A percentile compares a stretch with the other conserved stretches of the same genome.
These are phyloP conservation scores for Leptestheria dahalacensis DNA, from an alignment of 1,140 invertebrate species.

Conservation along the genomic window DNA sequence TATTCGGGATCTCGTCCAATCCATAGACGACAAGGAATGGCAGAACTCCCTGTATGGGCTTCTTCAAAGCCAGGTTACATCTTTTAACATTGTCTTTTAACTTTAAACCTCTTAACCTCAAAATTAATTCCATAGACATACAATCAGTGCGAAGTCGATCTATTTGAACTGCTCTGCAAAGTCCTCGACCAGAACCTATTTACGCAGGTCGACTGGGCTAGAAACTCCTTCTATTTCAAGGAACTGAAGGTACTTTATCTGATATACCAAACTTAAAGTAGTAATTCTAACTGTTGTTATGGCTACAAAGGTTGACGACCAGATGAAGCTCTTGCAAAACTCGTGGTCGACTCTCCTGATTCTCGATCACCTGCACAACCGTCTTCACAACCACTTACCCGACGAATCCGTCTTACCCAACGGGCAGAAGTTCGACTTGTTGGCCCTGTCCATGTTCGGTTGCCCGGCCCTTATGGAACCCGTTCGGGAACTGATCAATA, in stretches of 20 bases:
- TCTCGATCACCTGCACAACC: slow-evolving; percentile 87
- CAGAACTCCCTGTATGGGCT: slow-evolving; percentile 75
- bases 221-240: slow-evolving; percentile 95
- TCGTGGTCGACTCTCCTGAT: slow-evolving; percentile 97
- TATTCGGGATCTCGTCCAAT: slow-evolving; percentile 77
- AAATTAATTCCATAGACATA: slow-evolving; percentile 52
- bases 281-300: no score
- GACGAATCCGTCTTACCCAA: slow-evolving; percentile 85
- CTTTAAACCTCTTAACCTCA: neutral
- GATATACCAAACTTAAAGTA: neutral
- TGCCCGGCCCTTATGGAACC: slow-evolving; percentile 69
- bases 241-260: slow-evolving; percentile 80
- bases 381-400: slow-evolving; percentile 81
- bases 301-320: slow-evolving; percentile 99
- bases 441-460: slow-evolving; percentile 77
- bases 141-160: slow-evolving; percentile 92
- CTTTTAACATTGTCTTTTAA: neutral
- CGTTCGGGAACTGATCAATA: slow-evolving; percentile 76
- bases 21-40: slow-evolving; percentile 88
- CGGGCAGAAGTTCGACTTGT: slow-evolving; percentile 86
- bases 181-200: slow-evolving; percentile 96
- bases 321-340: slow-evolving; percentile 94
- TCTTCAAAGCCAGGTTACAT: slow-evolving; percentile 48
- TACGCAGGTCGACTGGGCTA: slow-evolving; percentile 95
- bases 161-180: slow-evolving; percentile 96